These are phyloP conservation scores for Psix sp. DNA, from an alignment of 1,140 invertebrate genomes.

Conservation along the genomic window DNA sequence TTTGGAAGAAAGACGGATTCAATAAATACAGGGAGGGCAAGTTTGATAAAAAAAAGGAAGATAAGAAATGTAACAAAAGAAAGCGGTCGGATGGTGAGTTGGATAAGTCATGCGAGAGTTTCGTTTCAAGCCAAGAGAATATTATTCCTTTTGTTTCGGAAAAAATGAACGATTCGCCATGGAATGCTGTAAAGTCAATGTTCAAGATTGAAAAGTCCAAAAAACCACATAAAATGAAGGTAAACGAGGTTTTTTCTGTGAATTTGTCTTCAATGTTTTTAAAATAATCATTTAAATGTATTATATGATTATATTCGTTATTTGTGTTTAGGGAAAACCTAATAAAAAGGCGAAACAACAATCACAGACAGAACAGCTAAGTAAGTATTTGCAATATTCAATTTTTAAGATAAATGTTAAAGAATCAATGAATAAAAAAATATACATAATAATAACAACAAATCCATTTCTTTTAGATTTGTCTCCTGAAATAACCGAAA, in stretches of 20 bases:
- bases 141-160: slow-evolving; percentile 3
- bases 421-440: neutral
- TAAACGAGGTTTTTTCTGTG: too few relatives aligned
- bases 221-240: slow-evolving; percentile 46
- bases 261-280: too few relatives aligned
- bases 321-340: slow-evolving; percentile 26
- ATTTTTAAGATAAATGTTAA: neutral
- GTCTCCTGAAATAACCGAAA: slow-evolving; percentile 12
- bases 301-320: slow-evolving; percentile 7
- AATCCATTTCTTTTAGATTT: slow-evolving; percentile 10
- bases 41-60: slow-evolving; percentile 25
- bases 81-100: slow-evolving; percentile 4
- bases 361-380: neutral
- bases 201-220: slow-evolving; percentile 31
- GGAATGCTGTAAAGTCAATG: slow-evolving; percentile 32
- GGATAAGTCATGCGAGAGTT: slow-evolving; percentile 23
- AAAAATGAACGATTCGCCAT: slow-evolving; percentile 25
- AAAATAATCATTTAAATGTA: too few relatives aligned
- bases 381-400: slow-evolving; percentile 22
- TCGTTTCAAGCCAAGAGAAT: slow-evolving; percentile 1
- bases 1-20: slow-evolving; percentile 28
- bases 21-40: slow-evolving; percentile 25
- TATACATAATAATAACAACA: neutral
- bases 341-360: slow-evolving; percentile 21
- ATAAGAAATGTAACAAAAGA: slow-evolving; percentile 15